Evolutionary conservation across 1,140 invertebrate genomes (phyloP).

Genomic region (Globodera ellingtonae): DNA sequence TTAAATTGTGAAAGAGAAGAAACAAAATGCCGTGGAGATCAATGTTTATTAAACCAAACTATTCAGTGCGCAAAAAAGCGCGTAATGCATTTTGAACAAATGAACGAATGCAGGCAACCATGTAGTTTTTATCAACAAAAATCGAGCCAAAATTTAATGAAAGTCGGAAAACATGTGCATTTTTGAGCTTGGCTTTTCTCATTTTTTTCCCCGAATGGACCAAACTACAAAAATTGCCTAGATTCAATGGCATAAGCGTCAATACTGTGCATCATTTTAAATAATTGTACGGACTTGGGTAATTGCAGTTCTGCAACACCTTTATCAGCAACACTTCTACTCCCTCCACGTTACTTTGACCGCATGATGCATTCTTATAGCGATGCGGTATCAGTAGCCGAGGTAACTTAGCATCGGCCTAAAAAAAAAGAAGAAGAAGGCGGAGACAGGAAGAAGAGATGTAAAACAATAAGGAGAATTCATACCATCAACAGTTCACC

Average conservation of each 20-base stretch:
- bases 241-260: neutral
- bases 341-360: neutral
- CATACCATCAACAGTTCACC: constrained; percentile 7
- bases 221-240: neutral
- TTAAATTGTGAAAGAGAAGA: too few relatives aligned
- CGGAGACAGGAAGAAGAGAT: too few relatives aligned
- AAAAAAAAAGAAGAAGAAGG: neutral
- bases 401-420: constrained; percentile 9
- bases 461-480: neutral
- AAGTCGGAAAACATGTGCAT: too few relatives aligned
- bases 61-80: too few relatives aligned
- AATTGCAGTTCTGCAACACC: neutral
- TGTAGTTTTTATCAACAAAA: too few relatives aligned
- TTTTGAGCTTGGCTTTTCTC: too few relatives aligned
- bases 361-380: neutral
- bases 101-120: too few relatives aligned
- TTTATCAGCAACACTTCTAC: neutral
- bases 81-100: too few relatives aligned
- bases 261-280: neutral
- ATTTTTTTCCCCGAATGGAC: neutral
- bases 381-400: constrained; percentile 3
- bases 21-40: too few relatives aligned
- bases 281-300: neutral
- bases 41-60: too few relatives aligned
- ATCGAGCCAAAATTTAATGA: too few relatives aligned